Base-by-base conservation (phyloP, 2,888 invertebrate genomes). In the Caenorhabditis virilis region DNA sequence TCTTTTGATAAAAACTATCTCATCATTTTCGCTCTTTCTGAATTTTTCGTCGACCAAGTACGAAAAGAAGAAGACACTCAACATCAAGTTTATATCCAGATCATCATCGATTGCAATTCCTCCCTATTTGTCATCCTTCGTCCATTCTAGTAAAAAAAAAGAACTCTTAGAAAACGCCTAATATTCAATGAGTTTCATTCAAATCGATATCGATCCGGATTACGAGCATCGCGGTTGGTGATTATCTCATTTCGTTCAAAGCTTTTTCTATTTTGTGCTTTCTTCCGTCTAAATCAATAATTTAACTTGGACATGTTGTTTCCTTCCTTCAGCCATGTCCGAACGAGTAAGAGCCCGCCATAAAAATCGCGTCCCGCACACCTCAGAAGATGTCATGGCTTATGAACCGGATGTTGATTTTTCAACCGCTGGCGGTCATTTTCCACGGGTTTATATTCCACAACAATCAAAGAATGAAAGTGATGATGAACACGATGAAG, bases 301-400 rank as follows among this genome's bases (percentile, higher is more conserved):
- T 4, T 27, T 11, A 15, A 26, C 25, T 2, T 27, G 11, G 4
- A 20, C 15, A 7, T 18, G 25, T n/a, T 23, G 16, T 2, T 18
- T 18, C 15, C 4, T 2, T 49, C 35, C 42, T 69, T 59, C 59
- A 71, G 69, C 71, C 11, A 74, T 74, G 74, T 36, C 65, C 26
- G 63, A 63, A 26, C 55, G 69, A 36, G 53, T 71, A 27, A 68
- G 76, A 15, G 47, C 62, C 3, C 55, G 74, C n/a, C 66, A 66
- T 45, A 63, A 69, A 26, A 55, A 49, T n/a, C 61, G 55, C 11
- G 48, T 60, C 2, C 73, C 74, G 4, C 73, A 67, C 53, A 70
- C 74, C 22, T 71, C 70, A 13, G 80, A 82, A 61, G 81, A 82
- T 64, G 69, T 82, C 23, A 76, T 82, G 74, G 82, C 82, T 2